phyloP scores from a whole-genome alignment of 2,113 vertebrate species.

The Phalacrocorax carbo region DNA sequence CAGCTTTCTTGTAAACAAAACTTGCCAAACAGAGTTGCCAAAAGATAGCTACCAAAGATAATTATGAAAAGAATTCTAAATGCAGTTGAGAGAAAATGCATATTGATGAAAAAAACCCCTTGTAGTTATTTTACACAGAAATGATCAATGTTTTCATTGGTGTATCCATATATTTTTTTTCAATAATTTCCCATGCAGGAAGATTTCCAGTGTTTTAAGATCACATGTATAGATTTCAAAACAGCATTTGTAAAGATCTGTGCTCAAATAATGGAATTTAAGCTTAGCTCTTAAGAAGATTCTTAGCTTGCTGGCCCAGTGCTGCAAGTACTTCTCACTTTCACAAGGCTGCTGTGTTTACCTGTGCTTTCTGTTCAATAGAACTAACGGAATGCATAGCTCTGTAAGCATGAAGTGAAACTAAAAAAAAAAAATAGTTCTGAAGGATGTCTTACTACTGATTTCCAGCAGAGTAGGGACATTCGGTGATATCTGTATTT shows the following conservation, averaged over 20 bases:
- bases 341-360: not conserved
- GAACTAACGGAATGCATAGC: not conserved
- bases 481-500: not conserved
- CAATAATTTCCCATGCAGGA: not conserved
- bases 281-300: not conserved
- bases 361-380: not conserved
- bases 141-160: not conserved
- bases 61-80: not conserved
- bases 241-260: not conserved
- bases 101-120: not conserved
- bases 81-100: not conserved
- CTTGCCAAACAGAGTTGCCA: not conserved
- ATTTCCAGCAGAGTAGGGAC: not conserved
- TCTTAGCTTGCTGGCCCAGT: not conserved
- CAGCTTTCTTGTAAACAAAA: not conserved
- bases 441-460: not conserved
- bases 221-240: not conserved
- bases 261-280: not conserved
- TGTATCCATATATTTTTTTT: not conserved
- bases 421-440: not conserved
- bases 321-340: not conserved
- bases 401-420: not conserved
- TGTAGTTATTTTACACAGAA: not conserved
- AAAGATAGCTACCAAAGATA: not conserved
- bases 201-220: not conserved